Base-by-base conservation (phyloP, 1,140 invertebrate species). In the Ceratina calcarata region DNA sequence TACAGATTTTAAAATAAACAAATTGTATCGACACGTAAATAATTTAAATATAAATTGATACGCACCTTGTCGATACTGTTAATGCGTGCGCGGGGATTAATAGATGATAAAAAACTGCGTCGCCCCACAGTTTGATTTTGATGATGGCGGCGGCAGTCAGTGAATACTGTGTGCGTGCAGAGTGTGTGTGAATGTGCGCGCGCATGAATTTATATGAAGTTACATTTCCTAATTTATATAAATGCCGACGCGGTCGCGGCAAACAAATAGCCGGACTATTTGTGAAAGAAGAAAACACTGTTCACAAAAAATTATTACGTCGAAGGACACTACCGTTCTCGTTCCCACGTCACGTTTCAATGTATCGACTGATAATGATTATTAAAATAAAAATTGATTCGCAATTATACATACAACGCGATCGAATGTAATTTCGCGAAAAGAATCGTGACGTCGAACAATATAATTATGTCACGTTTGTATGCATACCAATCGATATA, bases 1-100 rank as follows among this genome's bases (percentile, higher is more conserved):
- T 78, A 85, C 69, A 66, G 22, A 78, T 57, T 76, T 62, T 77
- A 73, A 76, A 22, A 0, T 70, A 73, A 78, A 64, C 18, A 60
- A 70, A 75, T 49, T 49, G 64, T 84, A 84, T 69, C 51, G 64
- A 65, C 57, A 4, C 15, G 15, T 55, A 64, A 78, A 78, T 18
- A n/a, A 84, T 84, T 61, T 84, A 62, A 78, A 70, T 64, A 51
- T 64, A 81, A 61, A 74, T 66, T 74, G 84, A 74, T 77, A 85
- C 71, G 27, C n/a, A n/a, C n/a, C n/a, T n/a, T n/a, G n/a, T n/a
- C n/a, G n/a, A n/a, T n/a, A n/a, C n/a, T n/a, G n/a, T n/a, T n/a
- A n/a, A n/a, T n/a, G n/a, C n/a, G n/a, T n/a, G n/a, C n/a, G n/a
- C n/a, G n/a, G n/a, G n/a, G n/a, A n/a, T n/a, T n/a, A n/a, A n/a